Percentiles rank a stretch among this genome's conserved stretches.
Conservation (phyloP, 2,888 invertebrate species). For the Stegophylla sp. region DNA sequence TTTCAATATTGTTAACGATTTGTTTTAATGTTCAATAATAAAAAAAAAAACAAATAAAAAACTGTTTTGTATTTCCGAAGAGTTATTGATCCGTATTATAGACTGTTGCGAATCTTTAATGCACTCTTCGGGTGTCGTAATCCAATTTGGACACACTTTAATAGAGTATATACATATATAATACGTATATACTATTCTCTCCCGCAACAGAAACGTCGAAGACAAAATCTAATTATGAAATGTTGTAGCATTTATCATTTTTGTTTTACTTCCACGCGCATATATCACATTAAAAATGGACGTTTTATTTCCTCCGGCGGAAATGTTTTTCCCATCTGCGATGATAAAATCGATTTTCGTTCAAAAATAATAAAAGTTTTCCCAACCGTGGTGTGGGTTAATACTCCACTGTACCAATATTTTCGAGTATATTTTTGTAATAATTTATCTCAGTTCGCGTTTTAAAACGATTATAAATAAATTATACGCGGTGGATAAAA, state of each 20-base stretch:
- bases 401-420: neutral
- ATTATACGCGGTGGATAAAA: neutral
- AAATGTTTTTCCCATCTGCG: constrained; percentile 10
- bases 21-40: neutral
- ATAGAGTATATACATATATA: too few relatives aligned
- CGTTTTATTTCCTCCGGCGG: constrained; percentile 14
- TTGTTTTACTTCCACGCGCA: constrained; percentile 4
- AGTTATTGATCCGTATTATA: neutral
- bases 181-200: too few relatives aligned
- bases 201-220: neutral
- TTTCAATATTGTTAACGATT: neutral
- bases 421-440: neutral
- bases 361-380: constrained; percentile 39
- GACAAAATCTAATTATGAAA: constrained; percentile 4
- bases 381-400: neutral
- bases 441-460: neutral
- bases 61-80: neutral
- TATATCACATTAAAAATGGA: neutral
- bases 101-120: neutral
- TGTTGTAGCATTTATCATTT: constrained; percentile 8
- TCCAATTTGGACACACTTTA: neutral
- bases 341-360: constrained; percentile 42
- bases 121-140: neutral
- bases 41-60: too few relatives aligned
- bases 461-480: neutral